phyloP scores from a whole-genome alignment of 2,113 vertebrate genomes.

The Myotis yumanensis region DNA sequence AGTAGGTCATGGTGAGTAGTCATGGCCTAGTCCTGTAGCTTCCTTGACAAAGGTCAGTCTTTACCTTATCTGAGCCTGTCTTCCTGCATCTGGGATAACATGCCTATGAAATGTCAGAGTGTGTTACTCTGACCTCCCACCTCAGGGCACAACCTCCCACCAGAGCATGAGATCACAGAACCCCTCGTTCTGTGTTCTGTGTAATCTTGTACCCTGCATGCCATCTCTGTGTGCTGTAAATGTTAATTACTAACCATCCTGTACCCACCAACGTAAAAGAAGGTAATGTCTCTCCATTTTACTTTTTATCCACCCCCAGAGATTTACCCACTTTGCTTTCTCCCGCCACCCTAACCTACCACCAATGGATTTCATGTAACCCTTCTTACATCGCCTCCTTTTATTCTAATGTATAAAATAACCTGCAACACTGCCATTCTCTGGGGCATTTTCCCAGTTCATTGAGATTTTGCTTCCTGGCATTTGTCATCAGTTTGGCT shows the following conservation, averaged over 20 bases:
- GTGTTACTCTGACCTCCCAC: neutral
- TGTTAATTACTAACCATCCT: neutral
- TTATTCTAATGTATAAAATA: too few relatives aligned
- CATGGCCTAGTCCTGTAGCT: neutral
- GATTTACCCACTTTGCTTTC: too few relatives aligned
- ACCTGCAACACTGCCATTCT: too few relatives aligned
- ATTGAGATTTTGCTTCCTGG: neutral
- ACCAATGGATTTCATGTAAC: too few relatives aligned
- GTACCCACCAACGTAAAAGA: neutral
- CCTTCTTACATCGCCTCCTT: too few relatives aligned
- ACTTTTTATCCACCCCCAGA: too few relatives aligned
- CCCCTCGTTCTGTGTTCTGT: neutral
- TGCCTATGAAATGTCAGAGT: too few relatives aligned
- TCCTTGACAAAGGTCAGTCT: neutral
- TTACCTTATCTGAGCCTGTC: neutral
- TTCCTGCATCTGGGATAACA: neutral
- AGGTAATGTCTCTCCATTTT: too few relatives aligned
- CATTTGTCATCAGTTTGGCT: too few relatives aligned
- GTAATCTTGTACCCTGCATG: neutral
- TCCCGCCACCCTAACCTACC: too few relatives aligned
- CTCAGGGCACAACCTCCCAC: neutral
- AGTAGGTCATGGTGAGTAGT: neutral
- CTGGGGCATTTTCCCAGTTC: neutral
- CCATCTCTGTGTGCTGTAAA: neutral
- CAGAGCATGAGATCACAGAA: neutral